These are phyloP conservation scores for Stenodema calcarata DNA, from an alignment of 2,888 invertebrate species.

Conservation along the genomic window DNA sequence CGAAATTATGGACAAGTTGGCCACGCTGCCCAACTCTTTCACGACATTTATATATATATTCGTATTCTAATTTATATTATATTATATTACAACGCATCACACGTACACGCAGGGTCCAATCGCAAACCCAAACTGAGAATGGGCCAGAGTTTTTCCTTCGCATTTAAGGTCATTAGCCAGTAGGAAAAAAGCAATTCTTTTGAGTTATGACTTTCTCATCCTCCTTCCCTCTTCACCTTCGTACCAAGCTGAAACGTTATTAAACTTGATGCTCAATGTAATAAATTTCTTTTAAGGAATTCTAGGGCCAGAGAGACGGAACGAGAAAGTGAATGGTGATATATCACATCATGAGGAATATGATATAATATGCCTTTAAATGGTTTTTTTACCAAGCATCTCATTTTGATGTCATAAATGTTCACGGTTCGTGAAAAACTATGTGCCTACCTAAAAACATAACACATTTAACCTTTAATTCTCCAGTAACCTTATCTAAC, in stretches of 20 bases:
- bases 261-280: conserved; percentile 25
- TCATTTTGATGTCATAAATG: too few relatives aligned
- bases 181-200: conserved; percentile 19
- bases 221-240: conserved; percentile 3
- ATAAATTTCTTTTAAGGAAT: conserved; percentile 42
- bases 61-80: too few relatives aligned
- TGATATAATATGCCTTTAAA: not conserved
- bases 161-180: conserved; percentile 10
- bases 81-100: too few relatives aligned
- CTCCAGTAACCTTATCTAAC: not conserved
- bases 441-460: too few relatives aligned
- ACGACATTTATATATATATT: too few relatives aligned
- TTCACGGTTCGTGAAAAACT: too few relatives aligned
- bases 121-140: not conserved
- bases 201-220: conserved; percentile 12
- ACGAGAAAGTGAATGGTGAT: conserved; percentile 26
- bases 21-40: too few relatives aligned
- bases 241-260: conserved; percentile 29
- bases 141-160: not conserved
- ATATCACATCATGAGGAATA: not conserved
- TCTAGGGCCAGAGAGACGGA: not conserved
- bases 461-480: too few relatives aligned
- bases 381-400: too few relatives aligned
- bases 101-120: not conserved
- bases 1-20: too few relatives aligned